Conservation (phyloP, 2,888 invertebrate species). For the Lottia scabra region DNA sequence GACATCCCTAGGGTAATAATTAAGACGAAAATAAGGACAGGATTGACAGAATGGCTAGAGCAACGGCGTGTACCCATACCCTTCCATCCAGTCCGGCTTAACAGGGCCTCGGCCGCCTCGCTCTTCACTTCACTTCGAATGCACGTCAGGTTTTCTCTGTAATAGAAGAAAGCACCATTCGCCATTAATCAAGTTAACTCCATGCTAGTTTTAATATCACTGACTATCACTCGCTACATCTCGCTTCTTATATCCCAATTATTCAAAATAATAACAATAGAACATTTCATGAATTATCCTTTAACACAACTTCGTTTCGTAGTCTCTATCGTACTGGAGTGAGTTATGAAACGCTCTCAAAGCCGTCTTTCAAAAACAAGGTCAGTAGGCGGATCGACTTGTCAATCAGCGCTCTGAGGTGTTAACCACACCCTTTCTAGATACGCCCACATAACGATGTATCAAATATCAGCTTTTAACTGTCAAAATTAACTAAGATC, state of each 20-base stretch:
- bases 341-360: conserved; percentile 25
- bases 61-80: conserved; percentile 45
- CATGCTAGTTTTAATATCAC: neutral
- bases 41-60: conserved; percentile 39
- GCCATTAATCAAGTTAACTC: conserved; percentile 41
- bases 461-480: conserved; percentile 46
- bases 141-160: conserved; percentile 23
- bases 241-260: neutral
- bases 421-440: conserved; percentile 16
- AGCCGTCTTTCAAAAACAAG: conserved; percentile 31
- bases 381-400: conserved; percentile 46
- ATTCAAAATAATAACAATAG: neutral
- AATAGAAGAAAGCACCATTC: conserved; percentile 34
- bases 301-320: conserved; percentile 6
- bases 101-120: conserved; percentile 31
- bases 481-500: conserved; percentile 45
- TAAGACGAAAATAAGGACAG: conserved; percentile 26
- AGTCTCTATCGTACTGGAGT: conserved; percentile 19
- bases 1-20: conserved; percentile 21
- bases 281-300: conserved; percentile 1
- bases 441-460: conserved; percentile 22
- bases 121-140: conserved; percentile 12
- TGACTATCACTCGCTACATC: neutral
- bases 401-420: conserved; percentile 19
- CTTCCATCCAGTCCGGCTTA: conserved; percentile 41